Percentiles rank a stretch among this genome's conserved stretches.
Conservation (phyloP, 2,888 invertebrate genomes). For the Fabriciana adippe region DNA sequence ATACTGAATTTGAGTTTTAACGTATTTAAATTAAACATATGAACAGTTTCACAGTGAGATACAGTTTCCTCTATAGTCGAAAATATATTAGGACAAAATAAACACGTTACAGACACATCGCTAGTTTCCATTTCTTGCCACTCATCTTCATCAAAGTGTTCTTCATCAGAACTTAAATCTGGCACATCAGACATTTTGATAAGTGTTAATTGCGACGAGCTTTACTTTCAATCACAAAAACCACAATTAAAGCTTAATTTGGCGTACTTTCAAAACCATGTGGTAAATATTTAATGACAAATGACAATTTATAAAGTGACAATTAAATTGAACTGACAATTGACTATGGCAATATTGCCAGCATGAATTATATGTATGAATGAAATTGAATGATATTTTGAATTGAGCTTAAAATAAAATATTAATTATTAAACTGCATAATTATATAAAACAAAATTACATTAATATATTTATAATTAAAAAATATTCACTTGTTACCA, state of each 20-base stretch:
- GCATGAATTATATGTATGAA: conserved; percentile 17
- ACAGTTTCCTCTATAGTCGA: conserved; percentile 85
- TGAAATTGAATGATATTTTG: conserved; percentile 3
- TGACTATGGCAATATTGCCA: conserved; percentile 1
- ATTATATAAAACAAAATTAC: too few relatives aligned
- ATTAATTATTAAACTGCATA: too few relatives aligned
- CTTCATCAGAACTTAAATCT: conserved; percentile 78
- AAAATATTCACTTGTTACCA: too few relatives aligned
- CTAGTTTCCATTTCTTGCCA: conserved; percentile 78
- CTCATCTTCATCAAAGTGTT: conserved; percentile 74
- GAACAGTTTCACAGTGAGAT: conserved; percentile 84
- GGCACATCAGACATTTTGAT: conserved; percentile 72
- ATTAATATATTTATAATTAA: too few relatives aligned
- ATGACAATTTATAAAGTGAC: conserved; percentile 13
- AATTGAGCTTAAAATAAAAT: too few relatives aligned
- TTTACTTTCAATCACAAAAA: conserved; percentile 10
- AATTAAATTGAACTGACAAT: too few relatives aligned
- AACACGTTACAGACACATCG: conserved; percentile 79
- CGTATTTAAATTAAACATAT: conserved; percentile 84
- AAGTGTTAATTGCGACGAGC: conserved; percentile 26
- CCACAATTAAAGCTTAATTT: conserved; percentile 15
- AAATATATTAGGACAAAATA: conserved; percentile 87
- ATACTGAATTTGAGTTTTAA: conserved; percentile 87
- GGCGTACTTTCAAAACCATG: conserved; percentile 45
- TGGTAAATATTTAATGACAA: conserved; percentile 42